Percentiles rank a stretch among this genome's conserved stretches.
Evolutionary conservation across 2,797 vertebrate genomes (phyloP).

Genomic region (Lates japonicus): DNA sequence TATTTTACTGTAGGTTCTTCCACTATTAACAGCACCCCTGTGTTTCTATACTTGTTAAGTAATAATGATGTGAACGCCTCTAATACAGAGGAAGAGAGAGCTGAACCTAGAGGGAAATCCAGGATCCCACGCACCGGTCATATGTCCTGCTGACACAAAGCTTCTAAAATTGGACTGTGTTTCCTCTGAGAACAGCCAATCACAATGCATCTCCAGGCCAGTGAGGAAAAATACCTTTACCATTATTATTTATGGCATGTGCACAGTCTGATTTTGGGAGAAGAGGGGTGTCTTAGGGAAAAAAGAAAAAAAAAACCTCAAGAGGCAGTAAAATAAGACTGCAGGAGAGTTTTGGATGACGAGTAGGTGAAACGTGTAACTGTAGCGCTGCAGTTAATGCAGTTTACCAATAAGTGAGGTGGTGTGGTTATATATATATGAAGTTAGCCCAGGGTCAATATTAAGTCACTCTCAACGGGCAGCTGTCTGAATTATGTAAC

Average conservation of each 20-base stretch:
- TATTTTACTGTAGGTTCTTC: neutral
- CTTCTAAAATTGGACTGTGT: constrained; percentile 66
- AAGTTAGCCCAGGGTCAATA: constrained; percentile 36
- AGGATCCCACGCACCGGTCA: constrained; percentile 21
- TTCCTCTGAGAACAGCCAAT: constrained; percentile 61
- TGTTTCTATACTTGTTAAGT: neutral
- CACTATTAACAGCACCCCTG: neutral
- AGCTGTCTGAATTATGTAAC: constrained; percentile 36
- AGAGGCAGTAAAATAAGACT: neutral
- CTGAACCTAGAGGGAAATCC: constrained; percentile 34
- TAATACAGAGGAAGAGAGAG: neutral
- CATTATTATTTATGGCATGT: constrained; percentile 51
- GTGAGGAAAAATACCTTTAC: constrained; percentile 46
- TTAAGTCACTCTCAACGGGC: constrained; percentile 37
- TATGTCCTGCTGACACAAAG: constrained; percentile 56
- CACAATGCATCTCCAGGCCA: constrained; percentile 47
- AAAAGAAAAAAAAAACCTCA: neutral
- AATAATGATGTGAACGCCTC: neutral
- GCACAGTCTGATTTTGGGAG: constrained; percentile 16
- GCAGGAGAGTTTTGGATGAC: neutral
- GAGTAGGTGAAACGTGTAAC: constrained; percentile 18
- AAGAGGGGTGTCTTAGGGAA: constrained; percentile 26
- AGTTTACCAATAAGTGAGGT: constrained; percentile 9
- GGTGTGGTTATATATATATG: constrained; percentile 22
- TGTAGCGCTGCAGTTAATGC: constrained; percentile 7